Conservation (phyloP, 2,113 vertebrate genomes). For the Athene noctua region DNA sequence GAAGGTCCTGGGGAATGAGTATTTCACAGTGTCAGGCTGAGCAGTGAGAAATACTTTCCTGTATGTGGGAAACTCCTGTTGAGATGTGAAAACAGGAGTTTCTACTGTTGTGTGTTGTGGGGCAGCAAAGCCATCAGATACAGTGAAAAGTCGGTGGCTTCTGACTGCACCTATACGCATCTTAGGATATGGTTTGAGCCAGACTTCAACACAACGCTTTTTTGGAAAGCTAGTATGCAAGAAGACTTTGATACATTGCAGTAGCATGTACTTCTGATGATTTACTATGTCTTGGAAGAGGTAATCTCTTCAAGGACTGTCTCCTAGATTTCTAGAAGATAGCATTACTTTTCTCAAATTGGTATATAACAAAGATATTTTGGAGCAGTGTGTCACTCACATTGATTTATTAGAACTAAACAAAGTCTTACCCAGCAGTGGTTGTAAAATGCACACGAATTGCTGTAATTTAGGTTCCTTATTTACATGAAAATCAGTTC, state of each 20-base stretch:
- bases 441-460: not conserved
- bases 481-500: not conserved
- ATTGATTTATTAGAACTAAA: not conserved
- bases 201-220: not conserved
- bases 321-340: not conserved
- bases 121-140: not conserved
- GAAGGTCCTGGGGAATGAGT: not conserved
- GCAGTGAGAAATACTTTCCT: not conserved
- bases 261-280: not conserved
- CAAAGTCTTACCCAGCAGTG: not conserved
- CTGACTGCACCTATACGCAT: not conserved
- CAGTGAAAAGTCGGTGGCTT: not conserved
- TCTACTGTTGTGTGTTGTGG: fast-evolving
- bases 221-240: not conserved
- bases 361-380: not conserved
- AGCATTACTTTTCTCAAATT: not conserved
- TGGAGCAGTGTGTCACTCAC: not conserved
- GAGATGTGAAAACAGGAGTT: not conserved
- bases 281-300: not conserved
- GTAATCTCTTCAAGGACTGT: not conserved
- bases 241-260: not conserved
- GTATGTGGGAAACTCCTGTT: fast-evolving
- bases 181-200: not conserved
- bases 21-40: not conserved
- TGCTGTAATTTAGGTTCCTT: not conserved